Percentiles rank a stretch among this genome's conserved stretches.
These are phyloP conservation scores for Anabacerthia variegaticeps DNA, from an alignment of 2,797 vertebrate genomes.

Conservation along the genomic window DNA sequence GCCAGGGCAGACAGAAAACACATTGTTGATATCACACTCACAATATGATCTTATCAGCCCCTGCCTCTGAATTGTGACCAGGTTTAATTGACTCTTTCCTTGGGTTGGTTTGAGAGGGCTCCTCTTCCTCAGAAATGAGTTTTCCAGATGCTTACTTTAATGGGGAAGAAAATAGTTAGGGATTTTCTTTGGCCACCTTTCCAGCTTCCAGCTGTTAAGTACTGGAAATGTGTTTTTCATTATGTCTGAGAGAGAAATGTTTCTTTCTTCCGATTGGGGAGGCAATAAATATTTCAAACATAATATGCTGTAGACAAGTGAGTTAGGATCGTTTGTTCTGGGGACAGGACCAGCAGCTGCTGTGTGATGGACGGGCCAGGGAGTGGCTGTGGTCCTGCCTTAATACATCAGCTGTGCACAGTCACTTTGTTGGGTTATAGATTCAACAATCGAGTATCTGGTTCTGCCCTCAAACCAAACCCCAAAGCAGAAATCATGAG, in stretches of 20 bases:
- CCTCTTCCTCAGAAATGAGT: not conserved
- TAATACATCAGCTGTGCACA: not conserved
- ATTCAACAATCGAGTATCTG: not conserved
- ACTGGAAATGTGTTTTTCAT: slow-evolving; percentile 58
- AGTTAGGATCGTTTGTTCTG: not conserved
- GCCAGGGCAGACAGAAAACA: slow-evolving; percentile 17
- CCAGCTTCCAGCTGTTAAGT: slow-evolving; percentile 53
- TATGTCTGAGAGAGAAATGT: slow-evolving; percentile 49
- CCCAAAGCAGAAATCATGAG: not conserved
- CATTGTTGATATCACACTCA: not conserved
- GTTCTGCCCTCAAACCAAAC: not conserved
- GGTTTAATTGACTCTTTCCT: slow-evolving; percentile 3
- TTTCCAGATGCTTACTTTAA: slow-evolving; percentile 56
- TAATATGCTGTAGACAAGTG: slow-evolving; percentile 45
- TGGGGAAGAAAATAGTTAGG: not conserved
- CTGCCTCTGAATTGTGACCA: not conserved
- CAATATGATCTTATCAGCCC: not conserved
- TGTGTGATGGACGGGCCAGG: rapidly evolving
- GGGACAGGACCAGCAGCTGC: not conserved
- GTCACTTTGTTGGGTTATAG: not conserved
- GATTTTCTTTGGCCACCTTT: slow-evolving; percentile 67
- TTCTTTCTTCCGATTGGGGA: slow-evolving; percentile 42
- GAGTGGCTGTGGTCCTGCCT: not conserved
- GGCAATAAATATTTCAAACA: slow-evolving; percentile 42
- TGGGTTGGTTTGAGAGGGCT: not conserved